phyloP scores from a whole-genome alignment of 2,888 invertebrate species.

The Nasonia oneida region DNA sequence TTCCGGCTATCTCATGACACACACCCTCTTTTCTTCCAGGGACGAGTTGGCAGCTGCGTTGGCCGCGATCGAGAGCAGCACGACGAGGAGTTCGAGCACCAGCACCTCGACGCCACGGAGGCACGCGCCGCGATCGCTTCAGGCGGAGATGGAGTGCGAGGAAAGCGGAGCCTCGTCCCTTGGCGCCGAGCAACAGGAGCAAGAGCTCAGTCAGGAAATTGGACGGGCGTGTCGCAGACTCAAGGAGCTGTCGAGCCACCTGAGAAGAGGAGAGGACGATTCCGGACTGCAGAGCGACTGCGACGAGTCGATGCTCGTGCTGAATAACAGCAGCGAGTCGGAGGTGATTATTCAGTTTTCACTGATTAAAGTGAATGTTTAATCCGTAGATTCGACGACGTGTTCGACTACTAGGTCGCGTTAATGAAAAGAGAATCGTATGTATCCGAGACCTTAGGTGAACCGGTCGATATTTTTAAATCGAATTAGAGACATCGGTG shows the following conservation, averaged over 20 bases:
- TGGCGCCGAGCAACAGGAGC: constrained; percentile 65
- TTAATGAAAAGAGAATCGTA: not conserved
- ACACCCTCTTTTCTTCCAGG: constrained; percentile 61
- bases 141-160: constrained; percentile 94
- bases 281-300: constrained; percentile 78
- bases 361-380: not conserved
- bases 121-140: constrained; percentile 84
- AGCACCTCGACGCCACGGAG: constrained; percentile 4
- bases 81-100: not conserved
- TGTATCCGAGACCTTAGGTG: not conserved
- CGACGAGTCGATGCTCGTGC: constrained; percentile 77
- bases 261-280: constrained; percentile 88
- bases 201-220: constrained; percentile 80
- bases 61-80: constrained; percentile 75
- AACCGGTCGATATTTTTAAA: constrained; percentile 18
- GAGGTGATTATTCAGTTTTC: constrained; percentile 68
- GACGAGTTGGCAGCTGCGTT: constrained; percentile 76
- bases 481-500: not conserved
- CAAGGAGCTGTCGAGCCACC: constrained; percentile 86
- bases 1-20: not conserved
- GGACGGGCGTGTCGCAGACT: constrained; percentile 83
- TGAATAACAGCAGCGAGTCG: constrained; percentile 73
- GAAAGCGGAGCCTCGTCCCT: constrained; percentile 84
- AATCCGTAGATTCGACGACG: too few relatives aligned
- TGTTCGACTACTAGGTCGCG: too few relatives aligned